Base-by-base conservation (phyloP, 2,113 vertebrate genomes). In the Gnathonemus echidnorhynchus region DNA sequence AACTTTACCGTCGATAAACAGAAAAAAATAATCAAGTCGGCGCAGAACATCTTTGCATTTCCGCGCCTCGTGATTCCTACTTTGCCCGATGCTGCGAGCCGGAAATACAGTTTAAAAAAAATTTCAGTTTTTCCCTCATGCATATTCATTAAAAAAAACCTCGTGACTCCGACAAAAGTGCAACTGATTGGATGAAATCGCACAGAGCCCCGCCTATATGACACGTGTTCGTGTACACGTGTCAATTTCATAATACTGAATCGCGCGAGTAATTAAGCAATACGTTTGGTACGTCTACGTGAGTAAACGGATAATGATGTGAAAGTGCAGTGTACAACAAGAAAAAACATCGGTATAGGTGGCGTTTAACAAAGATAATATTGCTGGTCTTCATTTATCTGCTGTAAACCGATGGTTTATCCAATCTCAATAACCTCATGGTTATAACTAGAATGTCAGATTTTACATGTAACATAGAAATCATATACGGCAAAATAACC, bases 61-160 rank as follows among this genome's bases (percentile, higher is more conserved):
- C 35, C 53, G 53, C 56, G 13, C 52, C 49, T 31, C 39, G n/a
- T n/a, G 21, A 48, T n/a, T 8, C 35, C 56, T 4, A 45, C 11
- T 86, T 62, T 15, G 0, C 80, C 10, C 11, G 9, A 24, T 3
- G 11, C 3, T 5, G 35, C 35, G 49, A 80, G 83, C 35, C 77
- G 80, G 80, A 89, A 89, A 83, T 83, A 77, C 31, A 89, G 5
- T 56, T 56, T 35, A 83, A 15, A 58, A 53, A 85, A 56, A 85
- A 89, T 3, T 62, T 5, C 35, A 77, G 35, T 39, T 7, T 27
- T 35, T 50, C 11, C 17, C 45, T 49, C 35, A 89, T 89, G 17
- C 19, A 56, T 89, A 84, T 89, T 86, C 52, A 85, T 66, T 8
- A 58, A 1, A 15, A 1, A 15, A 19, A 5, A 31, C 35, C 70